Evolutionary conservation across 23 tunicate genomes (phyloP).

Genomic region (Trididemnum nubilum): DNA sequence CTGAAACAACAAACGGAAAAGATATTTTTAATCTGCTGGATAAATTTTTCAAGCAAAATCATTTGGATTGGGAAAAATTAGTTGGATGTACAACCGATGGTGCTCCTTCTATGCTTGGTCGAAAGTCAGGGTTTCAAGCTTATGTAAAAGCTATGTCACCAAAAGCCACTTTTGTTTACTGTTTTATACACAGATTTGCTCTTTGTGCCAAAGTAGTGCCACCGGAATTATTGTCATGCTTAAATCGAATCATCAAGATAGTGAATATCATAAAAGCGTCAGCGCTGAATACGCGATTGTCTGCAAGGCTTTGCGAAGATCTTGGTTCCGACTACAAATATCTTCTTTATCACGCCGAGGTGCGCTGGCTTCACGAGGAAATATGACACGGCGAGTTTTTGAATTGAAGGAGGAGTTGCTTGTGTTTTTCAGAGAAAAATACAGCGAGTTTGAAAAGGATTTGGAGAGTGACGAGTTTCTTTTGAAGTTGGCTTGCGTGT

Average conservation of each 20-base stretch:
- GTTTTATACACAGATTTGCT: too few relatives aligned
- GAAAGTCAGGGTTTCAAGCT: not conserved
- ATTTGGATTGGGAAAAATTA: conserved; percentile 47
- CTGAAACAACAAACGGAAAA: conserved; percentile 26
- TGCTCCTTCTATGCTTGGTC: conserved; percentile 12
- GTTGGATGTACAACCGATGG: conserved; percentile 27
- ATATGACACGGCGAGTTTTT: not conserved
- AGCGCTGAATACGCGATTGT: conserved; percentile 21
- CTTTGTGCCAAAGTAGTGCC: not conserved
- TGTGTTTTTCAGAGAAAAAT: too few relatives aligned
- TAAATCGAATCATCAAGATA: conserved; percentile 21
- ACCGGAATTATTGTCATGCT: not conserved
- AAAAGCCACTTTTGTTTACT: too few relatives aligned
- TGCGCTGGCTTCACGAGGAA: conserved; percentile 13
- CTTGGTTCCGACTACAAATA: not conserved
- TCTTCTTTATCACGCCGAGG: not conserved
- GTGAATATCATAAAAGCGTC: conserved; percentile 32
- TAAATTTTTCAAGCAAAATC: conserved; percentile 48
- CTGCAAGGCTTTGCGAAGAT: conserved; percentile 8
- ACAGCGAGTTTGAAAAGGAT: not conserved
- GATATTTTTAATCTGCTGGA: conserved; percentile 14
- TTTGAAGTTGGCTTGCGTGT: too few relatives aligned
- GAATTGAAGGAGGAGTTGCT: too few relatives aligned
- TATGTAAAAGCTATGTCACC: conserved; percentile 14
- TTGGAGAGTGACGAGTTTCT: not conserved